Percentiles rank a stretch among this genome's conserved stretches.
Evolutionary conservation across 2,113 vertebrate species (phyloP).

Genomic region (Myxocyprinus asiaticus): DNA sequence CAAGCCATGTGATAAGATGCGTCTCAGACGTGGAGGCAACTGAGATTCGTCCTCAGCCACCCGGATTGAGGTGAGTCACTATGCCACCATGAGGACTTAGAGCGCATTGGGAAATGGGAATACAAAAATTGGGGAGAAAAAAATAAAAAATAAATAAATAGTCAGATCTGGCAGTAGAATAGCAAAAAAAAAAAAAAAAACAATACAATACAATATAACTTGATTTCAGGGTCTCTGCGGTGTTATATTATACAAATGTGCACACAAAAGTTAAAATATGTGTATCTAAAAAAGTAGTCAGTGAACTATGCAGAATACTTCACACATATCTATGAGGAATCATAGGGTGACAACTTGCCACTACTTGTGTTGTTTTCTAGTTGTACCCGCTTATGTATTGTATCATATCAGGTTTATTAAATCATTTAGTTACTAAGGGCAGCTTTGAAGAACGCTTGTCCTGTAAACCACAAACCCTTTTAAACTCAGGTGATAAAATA

Average conservation of each 20-base stretch:
- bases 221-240: conserved; percentile 9
- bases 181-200: no score
- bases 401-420: conserved; percentile 39
- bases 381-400: conserved; percentile 14
- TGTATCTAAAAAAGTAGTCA: not conserved
- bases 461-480: conserved; percentile 29
- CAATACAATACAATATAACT: not conserved
- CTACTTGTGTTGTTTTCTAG: conserved; percentile 45
- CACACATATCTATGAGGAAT: not conserved
- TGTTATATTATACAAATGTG: not conserved
- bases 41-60: no score
- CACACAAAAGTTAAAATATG: not conserved
- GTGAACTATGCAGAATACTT: conserved; percentile 2
- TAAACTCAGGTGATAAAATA: conserved; percentile 48
- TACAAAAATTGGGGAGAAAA: no score
- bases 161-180: no score
- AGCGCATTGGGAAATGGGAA: no score
- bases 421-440: conserved; percentile 33
- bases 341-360: conserved; percentile 23
- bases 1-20: no score
- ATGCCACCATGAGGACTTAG: no score
- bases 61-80: no score
- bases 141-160: no score
- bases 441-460: conserved; percentile 11
- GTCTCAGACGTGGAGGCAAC: no score